Evolutionary conservation across 2,888 invertebrate genomes (phyloP).

Genomic region (Teleiodes luculella): DNA sequence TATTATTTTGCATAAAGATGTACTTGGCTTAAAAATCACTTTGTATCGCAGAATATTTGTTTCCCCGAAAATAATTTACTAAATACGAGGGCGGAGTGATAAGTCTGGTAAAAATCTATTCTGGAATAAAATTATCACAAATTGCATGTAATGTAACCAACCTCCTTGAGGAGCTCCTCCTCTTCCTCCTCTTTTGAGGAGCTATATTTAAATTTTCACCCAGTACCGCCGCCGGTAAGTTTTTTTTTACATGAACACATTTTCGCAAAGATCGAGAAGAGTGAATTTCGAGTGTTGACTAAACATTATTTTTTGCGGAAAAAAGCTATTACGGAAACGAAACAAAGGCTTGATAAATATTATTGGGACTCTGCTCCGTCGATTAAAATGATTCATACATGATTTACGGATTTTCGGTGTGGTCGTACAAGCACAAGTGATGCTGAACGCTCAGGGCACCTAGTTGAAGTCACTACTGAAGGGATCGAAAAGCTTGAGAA

Average conservation of each 20-base stretch:
- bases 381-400: neutral
- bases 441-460: neutral
- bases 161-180: no score
- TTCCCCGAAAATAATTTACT: no score
- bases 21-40: no score
- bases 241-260: neutral
- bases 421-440: neutral
- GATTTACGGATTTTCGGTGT: neutral
- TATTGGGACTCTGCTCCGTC: neutral
- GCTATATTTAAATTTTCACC: neutral
- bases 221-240: neutral
- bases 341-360: conserved; percentile 21
- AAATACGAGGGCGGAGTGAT: neutral
- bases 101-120: neutral
- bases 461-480: no score
- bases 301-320: conserved; percentile 26
- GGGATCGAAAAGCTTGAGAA: no score
- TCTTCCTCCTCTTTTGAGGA: neutral
- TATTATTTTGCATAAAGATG: no score
- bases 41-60: no score
- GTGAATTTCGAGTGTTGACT: conserved; percentile 26
- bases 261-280: conserved; percentile 6
- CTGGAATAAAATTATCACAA: neutral
- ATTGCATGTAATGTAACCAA: no score
- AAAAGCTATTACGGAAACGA: conserved; percentile 20